Evolutionary conservation across 2,888 invertebrate genomes (phyloP), one percentile per base, ranked within the genome.

Genomic region (Dyspetes luteomarginatus): DNA sequence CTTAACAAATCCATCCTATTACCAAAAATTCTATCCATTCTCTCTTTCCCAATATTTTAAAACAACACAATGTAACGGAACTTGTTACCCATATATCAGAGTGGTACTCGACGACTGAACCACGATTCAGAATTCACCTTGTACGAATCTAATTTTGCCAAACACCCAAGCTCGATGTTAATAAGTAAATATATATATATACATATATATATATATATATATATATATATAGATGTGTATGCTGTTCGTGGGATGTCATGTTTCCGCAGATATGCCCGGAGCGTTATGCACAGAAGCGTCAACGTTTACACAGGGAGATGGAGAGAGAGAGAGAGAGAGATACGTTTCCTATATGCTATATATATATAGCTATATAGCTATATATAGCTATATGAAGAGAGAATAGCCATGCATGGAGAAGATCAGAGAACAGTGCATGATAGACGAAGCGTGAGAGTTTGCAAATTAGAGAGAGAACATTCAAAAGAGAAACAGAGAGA

Each of bases 371-470:
- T n/a, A 43, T 15, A 30, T 30, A 26, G 4, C 5, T 9, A 55
- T 15, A 12, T 30, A 58, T n/a, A 41, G 62, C 50, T 26, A 52
- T 45, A 58, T 4, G 36, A 9, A 41, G 64, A 15, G 67, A 73
- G 36, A 50, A 68, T 79, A 75, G 55, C 65, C 56, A 28, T 68
- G 56, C 56, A 68, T 69, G 30, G 64, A 56, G 55, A 72, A 78
- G 78, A 82, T 83, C 74, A 83, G 84, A 80, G 81, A 71, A 65
- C 71, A 55, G 71, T 43, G 55, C 41, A 78, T 62, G 82, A 74
- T 71, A 78, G 82, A 71, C 78, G 73, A 68, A 65, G 69, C 78
- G 75, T 76, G 55, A 81, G 62, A 68, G 76, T 76, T 76, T 81
- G 72, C 76, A 72, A 72, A 81, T 76, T 76, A 76, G 73, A 78